Percentiles rank a stretch among this genome's conserved stretches.
phyloP scores from a whole-genome alignment of 2,888 invertebrate genomes.

The Itoplectis maculator region DNA sequence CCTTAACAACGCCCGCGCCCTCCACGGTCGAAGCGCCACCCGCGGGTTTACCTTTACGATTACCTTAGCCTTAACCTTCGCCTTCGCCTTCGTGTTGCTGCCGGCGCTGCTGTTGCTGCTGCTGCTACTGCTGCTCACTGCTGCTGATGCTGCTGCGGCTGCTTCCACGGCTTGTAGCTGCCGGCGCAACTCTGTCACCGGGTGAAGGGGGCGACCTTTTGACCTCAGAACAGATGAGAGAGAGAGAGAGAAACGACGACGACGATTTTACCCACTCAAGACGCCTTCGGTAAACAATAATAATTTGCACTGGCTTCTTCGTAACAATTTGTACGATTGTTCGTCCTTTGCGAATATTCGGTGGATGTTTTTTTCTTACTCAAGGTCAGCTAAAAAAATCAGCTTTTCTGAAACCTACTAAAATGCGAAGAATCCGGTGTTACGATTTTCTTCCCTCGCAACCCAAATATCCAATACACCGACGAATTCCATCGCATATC shows the following conservation, averaged over 20 bases:
- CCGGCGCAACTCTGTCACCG: slow-evolving; percentile 67
- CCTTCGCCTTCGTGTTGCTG: slow-evolving; percentile 45
- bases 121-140: slow-evolving; percentile 43
- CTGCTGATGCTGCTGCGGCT: slow-evolving; percentile 41
- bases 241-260: too few relatives aligned
- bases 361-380: background rate
- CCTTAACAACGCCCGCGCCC: slow-evolving; percentile 61
- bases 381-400: background rate
- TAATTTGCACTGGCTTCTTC: background rate
- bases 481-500: background rate
- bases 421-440: too few relatives aligned
- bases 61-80: slow-evolving; percentile 69
- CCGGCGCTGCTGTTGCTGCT: slow-evolving; percentile 10
- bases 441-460: too few relatives aligned
- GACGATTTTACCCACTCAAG: slow-evolving; percentile 49
- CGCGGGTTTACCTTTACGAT: slow-evolving; percentile 72
- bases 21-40: slow-evolving; percentile 61
- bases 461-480: too few relatives aligned
- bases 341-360: background rate
- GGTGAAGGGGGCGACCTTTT: slow-evolving; percentile 68
- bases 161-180: slow-evolving; percentile 18
- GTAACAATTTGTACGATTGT: background rate
- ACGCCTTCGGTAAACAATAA: slow-evolving; percentile 20
- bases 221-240: slow-evolving; percentile 63
- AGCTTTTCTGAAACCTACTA: too few relatives aligned